A percentile compares a stretch with the other conserved stretches of the same genome.
These are phyloP conservation scores for Octodon degus DNA, from an alignment of 2,113 vertebrate species.

Conservation along the genomic window DNA sequence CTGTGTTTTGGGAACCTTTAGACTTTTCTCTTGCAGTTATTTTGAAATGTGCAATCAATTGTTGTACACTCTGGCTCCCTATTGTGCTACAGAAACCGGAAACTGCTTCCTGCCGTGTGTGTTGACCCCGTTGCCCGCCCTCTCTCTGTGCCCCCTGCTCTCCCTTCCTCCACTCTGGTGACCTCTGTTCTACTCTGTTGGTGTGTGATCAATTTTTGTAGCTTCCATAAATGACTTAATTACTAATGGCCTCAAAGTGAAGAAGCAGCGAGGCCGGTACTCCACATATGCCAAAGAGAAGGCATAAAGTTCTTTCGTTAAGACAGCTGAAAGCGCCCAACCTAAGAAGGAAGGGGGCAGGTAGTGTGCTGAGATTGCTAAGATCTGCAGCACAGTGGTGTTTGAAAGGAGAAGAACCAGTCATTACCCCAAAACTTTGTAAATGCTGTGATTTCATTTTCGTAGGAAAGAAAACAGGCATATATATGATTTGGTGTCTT, in stretches of 20 bases:
- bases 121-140: background rate
- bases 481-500: fast-evolving
- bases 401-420: background rate
- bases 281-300: background rate
- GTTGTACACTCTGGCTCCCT: background rate
- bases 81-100: background rate
- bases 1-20: background rate
- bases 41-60: background rate
- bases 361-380: background rate
- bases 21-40: background rate
- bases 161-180: background rate
- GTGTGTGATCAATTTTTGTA: background rate
- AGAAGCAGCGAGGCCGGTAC: background rate
- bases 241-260: background rate
- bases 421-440: background rate
- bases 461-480: background rate
- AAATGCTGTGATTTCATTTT: background rate
- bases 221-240: background rate
- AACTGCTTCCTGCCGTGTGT: no score
- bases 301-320: background rate
- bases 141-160: no score
- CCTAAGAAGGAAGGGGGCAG: background rate
- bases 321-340: background rate
- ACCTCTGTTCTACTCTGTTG: background rate
- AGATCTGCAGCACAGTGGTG: background rate